These are phyloP conservation scores for Pelusios castaneus DNA, from an alignment of 2,113 vertebrate species.

Conservation along the genomic window DNA sequence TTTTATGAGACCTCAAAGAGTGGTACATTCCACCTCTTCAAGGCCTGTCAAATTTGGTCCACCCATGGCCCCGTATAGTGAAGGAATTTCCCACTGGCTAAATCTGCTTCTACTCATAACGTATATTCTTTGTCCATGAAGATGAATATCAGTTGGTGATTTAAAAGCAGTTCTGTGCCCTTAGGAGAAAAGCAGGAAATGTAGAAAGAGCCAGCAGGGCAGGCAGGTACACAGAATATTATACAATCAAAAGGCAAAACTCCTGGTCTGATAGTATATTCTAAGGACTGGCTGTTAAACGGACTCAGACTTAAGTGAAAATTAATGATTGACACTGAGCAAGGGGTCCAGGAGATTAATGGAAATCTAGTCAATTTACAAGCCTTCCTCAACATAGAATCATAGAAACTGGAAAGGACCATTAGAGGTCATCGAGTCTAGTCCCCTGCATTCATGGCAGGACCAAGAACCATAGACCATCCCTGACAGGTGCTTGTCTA, in stretches of 20 bases:
- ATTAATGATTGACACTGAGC: not conserved
- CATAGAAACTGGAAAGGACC: too few relatives aligned
- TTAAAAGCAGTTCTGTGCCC: not conserved
- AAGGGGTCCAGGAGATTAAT: not conserved
- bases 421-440: too few relatives aligned
- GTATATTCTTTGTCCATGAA: not conserved
- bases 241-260: rapidly evolving
- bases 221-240: rapidly evolving
- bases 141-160: not conserved
- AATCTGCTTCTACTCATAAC: not conserved
- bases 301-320: not conserved
- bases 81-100: not conserved
- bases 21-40: not conserved
- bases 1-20: not conserved
- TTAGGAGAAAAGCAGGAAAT: not conserved
- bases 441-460: too few relatives aligned
- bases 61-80: rapidly evolving
- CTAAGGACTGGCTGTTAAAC: not conserved
- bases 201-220: not conserved
- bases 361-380: not conserved
- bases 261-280: not conserved
- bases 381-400: not conserved
- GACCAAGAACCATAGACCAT: not conserved
- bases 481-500: not conserved
- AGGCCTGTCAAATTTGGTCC: not conserved